These are phyloP conservation scores for Glomeris maerens DNA, from an alignment of 1,140 invertebrate species.

Conservation along the genomic window DNA sequence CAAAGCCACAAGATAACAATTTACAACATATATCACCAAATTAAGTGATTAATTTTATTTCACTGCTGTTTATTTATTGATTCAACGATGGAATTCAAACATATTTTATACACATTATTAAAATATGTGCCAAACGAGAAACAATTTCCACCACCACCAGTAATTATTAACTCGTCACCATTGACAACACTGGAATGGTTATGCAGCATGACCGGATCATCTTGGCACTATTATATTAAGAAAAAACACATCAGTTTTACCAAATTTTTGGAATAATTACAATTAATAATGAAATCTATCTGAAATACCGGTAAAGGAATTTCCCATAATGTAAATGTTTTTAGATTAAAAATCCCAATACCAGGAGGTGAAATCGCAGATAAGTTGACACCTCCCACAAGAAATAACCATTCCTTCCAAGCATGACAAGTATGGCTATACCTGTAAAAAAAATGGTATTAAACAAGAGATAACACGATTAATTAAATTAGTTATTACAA, in stretches of 20 bases:
- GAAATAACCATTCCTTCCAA: constrained; percentile 26
- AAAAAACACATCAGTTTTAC: no score
- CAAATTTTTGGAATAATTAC: no score
- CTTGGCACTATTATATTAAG: no score
- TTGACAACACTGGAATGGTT: constrained; percentile 29
- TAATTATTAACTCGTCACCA: constrained; percentile 22
- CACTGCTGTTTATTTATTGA: no score
- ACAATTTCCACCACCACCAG: constrained; percentile 40
- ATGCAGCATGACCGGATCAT: constrained; percentile 32
- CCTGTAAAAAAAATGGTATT: constrained; percentile 9
- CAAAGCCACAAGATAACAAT: no score
- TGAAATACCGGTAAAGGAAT: constrained; percentile 32
- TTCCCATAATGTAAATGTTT: constrained; percentile 22
- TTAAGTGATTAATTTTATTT: no score
- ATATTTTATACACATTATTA: no score
- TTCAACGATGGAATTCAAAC: no score
- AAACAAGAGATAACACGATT: background rate
- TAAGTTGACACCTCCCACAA: constrained; percentile 33
- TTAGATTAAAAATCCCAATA: constrained; percentile 30
- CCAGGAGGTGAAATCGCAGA: constrained; percentile 26
- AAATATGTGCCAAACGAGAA: constrained; percentile 42
- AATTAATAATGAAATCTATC: no score
- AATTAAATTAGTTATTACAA: background rate
- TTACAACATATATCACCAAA: no score
- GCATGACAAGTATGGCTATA: constrained; percentile 28